Percentiles rank a stretch among this genome's conserved stretches.
These are phyloP conservation scores for Peromyscus nudipes DNA, from an alignment of 2,797 vertebrate genomes.

Conservation along the genomic window DNA sequence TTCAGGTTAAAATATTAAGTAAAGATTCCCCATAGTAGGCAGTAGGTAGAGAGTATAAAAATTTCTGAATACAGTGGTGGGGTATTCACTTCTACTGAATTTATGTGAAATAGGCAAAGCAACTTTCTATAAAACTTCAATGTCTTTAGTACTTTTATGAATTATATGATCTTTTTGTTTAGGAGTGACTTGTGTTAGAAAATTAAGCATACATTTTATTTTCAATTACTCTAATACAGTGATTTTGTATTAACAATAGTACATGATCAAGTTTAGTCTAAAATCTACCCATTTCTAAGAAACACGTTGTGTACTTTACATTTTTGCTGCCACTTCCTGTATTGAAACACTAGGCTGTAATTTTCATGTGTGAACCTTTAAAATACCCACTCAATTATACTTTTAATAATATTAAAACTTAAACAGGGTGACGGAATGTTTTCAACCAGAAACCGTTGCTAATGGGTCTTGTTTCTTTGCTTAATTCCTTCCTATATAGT, in stretches of 20 bases:
- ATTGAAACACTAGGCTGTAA: constrained; percentile 58
- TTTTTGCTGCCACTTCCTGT: constrained; percentile 61
- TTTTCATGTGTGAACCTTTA: constrained; percentile 48
- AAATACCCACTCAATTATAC: constrained; percentile 56
- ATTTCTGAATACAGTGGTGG: neutral
- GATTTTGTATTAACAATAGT: constrained; percentile 20
- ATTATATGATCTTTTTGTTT: constrained; percentile 18
- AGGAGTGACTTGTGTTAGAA: neutral
- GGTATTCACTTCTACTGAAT: neutral
- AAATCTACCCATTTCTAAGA: constrained; percentile 16
- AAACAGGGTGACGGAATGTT: neutral
- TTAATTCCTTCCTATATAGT: constrained; percentile 44
- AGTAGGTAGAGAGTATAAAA: neutral
- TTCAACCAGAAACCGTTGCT: constrained; percentile 19
- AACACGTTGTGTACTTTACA: constrained; percentile 62
- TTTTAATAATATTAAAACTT: constrained; percentile 52
- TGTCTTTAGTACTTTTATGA: neutral
- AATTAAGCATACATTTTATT: constrained; percentile 6
- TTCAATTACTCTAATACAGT: constrained; percentile 27
- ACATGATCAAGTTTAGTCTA: constrained; percentile 41
- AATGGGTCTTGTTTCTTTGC: neutral
- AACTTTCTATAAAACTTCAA: neutral
- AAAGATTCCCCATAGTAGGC: fast-evolving
- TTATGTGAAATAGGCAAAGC: neutral
- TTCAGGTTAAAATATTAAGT: constrained; percentile 17